These are phyloP conservation scores for Sciaenops ocellatus DNA, from an alignment of 2,797 vertebrate genomes.

Conservation along the genomic window DNA sequence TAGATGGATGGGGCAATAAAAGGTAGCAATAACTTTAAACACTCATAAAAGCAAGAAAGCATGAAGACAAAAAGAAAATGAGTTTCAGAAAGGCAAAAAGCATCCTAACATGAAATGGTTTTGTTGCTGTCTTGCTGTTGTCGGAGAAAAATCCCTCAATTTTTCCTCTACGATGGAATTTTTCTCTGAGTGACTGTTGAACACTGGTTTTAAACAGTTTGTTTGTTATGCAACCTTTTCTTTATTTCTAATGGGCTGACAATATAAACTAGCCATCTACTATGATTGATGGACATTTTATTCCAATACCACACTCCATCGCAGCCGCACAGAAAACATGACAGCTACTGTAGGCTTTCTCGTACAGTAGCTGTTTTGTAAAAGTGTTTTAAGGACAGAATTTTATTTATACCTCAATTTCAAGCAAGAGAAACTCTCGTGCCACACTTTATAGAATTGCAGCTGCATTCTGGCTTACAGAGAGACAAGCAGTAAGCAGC, in stretches of 20 bases:
- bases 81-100: conserved; percentile 5
- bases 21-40: conserved; percentile 11
- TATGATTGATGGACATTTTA: conserved; percentile 29
- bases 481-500: conserved; percentile 38
- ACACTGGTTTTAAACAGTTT: conserved; percentile 13
- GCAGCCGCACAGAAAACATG: conserved; percentile 24
- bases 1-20: conserved; percentile 24
- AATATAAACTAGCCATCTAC: conserved; percentile 18
- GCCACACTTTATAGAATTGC: conserved; percentile 46
- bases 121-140: neutral
- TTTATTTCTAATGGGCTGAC: conserved; percentile 24
- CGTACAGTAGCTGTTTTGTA: conserved; percentile 16
- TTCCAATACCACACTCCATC: conserved; percentile 13
- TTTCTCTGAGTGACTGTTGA: neutral
- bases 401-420: conserved; percentile 57
- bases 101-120: neutral
- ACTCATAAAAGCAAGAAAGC: conserved; percentile 27
- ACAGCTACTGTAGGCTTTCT: conserved; percentile 26
- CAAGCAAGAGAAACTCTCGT: conserved; percentile 48
- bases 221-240: conserved; percentile 13
- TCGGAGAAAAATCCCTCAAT: neutral
- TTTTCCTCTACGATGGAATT: neutral
- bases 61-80: conserved; percentile 7
- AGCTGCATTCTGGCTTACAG: conserved; percentile 31
- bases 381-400: conserved; percentile 14